Evolutionary conservation across 2,888 invertebrate genomes (phyloP).

Genomic region (Altica lythri): DNA sequence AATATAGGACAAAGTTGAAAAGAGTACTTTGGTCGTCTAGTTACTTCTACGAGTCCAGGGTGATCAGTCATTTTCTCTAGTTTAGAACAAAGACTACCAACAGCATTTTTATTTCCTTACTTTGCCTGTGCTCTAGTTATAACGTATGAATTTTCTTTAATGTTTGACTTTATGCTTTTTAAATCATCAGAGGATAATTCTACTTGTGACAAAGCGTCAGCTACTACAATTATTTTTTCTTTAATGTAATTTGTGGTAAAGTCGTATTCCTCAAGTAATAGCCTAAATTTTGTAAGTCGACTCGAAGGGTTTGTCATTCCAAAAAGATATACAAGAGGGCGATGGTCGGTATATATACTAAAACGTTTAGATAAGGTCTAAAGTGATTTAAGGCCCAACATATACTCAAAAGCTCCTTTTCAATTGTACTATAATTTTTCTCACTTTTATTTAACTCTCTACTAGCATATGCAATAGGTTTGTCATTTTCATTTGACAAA

Average conservation of each 20-base stretch:
- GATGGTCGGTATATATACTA: constrained; percentile 15
- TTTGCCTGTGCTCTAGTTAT: constrained; percentile 4
- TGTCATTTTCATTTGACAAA: constrained; percentile 15
- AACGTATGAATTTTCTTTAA: too few species aligned
- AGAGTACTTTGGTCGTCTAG: neutral
- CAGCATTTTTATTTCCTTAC: too few species aligned
- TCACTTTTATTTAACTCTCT: constrained; percentile 28
- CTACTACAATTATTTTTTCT: constrained; percentile 21
- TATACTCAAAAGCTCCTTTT: constrained; percentile 1
- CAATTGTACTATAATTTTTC: constrained; percentile 6
- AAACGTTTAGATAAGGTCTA: constrained; percentile 7
- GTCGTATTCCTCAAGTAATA: constrained; percentile 24
- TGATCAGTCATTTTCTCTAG: neutral
- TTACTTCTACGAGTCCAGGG: constrained; percentile 7
- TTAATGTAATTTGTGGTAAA: constrained; percentile 3
- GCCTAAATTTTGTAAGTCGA: constrained; percentile 13
- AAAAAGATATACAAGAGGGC: constrained; percentile 15
- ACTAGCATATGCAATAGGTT: constrained; percentile 29
- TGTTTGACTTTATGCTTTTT: neutral
- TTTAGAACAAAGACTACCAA: neutral
- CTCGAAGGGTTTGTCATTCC: constrained; percentile 17
- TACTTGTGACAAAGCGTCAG: constrained; percentile 21
- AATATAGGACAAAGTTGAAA: neutral
- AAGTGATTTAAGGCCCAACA: constrained; percentile 14
- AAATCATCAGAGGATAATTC: constrained; percentile 6